Evolutionary conservation across 35 echinoderm and acorn worm species (phyloP).

Genomic region (Lytechinus variegatus): DNA sequence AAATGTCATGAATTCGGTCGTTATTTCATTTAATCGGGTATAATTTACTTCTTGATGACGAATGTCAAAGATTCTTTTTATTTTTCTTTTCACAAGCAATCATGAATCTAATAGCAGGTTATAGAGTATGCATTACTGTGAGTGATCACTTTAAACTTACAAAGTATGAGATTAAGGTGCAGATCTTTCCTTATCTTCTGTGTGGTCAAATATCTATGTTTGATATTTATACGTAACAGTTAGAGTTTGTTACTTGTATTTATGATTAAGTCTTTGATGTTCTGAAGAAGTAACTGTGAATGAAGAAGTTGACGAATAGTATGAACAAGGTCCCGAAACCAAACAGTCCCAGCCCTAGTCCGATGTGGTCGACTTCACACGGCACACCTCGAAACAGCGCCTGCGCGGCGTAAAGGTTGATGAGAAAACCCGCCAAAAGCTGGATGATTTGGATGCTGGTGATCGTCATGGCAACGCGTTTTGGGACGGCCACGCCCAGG

Average conservation of each 20-base stretch:
- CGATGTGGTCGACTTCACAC: conserved; percentile 45
- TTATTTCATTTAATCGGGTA: too few relatives aligned
- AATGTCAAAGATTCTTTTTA: too few relatives aligned
- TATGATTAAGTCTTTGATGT: background rate
- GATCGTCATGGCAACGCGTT: conserved; percentile 65
- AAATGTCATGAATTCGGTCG: too few relatives aligned
- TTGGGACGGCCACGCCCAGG: conserved; percentile 60
- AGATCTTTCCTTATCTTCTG: background rate
- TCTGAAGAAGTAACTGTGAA: conserved; percentile 39
- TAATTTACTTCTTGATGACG: too few relatives aligned
- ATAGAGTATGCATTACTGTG: too few relatives aligned
- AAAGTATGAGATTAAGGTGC: background rate
- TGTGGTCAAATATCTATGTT: background rate
- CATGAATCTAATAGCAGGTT: too few relatives aligned
- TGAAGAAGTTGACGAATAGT: conserved; percentile 56
- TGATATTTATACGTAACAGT: background rate
- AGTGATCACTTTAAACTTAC: too few relatives aligned
- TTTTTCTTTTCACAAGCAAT: too few relatives aligned
- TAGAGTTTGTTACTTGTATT: background rate
- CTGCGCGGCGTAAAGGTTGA: conserved; percentile 56
- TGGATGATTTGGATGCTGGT: conserved; percentile 72
- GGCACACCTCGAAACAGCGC: conserved; percentile 30
- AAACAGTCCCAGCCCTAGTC: conserved; percentile 55
- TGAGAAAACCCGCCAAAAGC: conserved; percentile 60
- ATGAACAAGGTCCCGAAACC: conserved; percentile 1